Evolutionary conservation across 2,797 vertebrate species (phyloP).

Genomic region (Cyprinella venusta): DNA sequence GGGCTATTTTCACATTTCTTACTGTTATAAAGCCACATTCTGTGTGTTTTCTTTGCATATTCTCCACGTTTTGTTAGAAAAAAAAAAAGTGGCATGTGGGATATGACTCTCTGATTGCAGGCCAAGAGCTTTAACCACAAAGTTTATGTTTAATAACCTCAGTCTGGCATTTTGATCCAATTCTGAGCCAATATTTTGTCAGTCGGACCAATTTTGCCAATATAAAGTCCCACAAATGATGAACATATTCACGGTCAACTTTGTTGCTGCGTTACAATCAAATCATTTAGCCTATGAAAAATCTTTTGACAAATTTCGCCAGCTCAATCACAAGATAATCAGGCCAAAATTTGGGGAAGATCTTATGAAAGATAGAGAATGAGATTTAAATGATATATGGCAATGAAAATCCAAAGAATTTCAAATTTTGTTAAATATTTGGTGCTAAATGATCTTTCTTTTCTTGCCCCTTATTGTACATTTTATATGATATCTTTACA

Average conservation of each 20-base stretch:
- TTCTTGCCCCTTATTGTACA: background rate
- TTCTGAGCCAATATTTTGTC: background rate
- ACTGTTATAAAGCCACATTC: background rate
- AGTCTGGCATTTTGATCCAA: background rate
- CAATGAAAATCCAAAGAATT: background rate
- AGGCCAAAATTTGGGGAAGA: background rate
- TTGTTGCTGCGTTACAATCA: background rate
- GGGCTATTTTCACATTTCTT: background rate
- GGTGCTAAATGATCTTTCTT: background rate
- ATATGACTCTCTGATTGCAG: slow-evolving; percentile 1
- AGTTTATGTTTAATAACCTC: background rate
- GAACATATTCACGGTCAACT: background rate
- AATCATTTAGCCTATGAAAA: background rate
- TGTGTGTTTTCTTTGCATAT: background rate
- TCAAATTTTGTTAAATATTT: background rate
- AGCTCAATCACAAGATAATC: background rate
- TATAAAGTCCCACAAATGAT: background rate
- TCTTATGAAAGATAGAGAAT: background rate
- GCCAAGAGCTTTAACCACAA: background rate
- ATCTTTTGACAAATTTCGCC: background rate
- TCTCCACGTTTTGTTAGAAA: slow-evolving; percentile 3
- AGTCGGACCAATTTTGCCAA: background rate
- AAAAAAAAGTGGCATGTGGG: background rate
- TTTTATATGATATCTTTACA: too few relatives aligned
- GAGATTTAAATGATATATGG: background rate